Conservation (phyloP, 2,113 vertebrate species). For the Rhineura floridana region DNA sequence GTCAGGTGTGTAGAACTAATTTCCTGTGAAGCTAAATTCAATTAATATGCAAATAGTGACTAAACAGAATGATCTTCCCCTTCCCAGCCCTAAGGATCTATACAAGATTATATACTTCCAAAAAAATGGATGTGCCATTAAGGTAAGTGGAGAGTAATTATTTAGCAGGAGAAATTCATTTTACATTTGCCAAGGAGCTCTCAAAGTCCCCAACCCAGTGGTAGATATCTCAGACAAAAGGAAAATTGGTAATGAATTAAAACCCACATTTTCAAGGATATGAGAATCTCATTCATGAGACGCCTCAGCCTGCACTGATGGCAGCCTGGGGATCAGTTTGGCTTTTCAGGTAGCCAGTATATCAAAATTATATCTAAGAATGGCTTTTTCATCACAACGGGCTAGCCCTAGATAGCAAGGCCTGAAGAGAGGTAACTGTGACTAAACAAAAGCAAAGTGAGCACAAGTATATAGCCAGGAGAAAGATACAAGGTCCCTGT, state of each 20-base stretch:
- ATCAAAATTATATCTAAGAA: constrained; percentile 5
- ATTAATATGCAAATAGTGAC: not conserved
- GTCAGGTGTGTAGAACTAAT: not conserved
- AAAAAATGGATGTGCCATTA: not conserved
- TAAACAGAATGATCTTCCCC: not conserved
- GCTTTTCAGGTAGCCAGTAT: not conserved
- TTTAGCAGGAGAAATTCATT: not conserved
- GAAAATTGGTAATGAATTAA: not conserved
- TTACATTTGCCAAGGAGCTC: not conserved
- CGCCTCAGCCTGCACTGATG: not conserved
- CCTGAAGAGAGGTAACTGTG: not conserved
- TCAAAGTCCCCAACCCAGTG: not conserved
- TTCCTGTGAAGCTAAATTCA: constrained; percentile 2
- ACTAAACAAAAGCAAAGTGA: not conserved
- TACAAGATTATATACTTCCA: not conserved
- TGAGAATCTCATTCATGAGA: not conserved
- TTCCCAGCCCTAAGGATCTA: not conserved
- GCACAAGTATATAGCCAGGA: not conserved
- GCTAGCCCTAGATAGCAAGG: not conserved
- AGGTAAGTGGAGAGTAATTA: not conserved
- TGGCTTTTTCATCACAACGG: not conserved
- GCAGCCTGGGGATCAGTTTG: not conserved
- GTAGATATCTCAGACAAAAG: not conserved
- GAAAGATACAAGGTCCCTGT: not conserved
- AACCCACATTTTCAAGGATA: not conserved